These are phyloP conservation scores for Mormyrus lacerda DNA, from an alignment of 2,113 vertebrate genomes.

Conservation along the genomic window DNA sequence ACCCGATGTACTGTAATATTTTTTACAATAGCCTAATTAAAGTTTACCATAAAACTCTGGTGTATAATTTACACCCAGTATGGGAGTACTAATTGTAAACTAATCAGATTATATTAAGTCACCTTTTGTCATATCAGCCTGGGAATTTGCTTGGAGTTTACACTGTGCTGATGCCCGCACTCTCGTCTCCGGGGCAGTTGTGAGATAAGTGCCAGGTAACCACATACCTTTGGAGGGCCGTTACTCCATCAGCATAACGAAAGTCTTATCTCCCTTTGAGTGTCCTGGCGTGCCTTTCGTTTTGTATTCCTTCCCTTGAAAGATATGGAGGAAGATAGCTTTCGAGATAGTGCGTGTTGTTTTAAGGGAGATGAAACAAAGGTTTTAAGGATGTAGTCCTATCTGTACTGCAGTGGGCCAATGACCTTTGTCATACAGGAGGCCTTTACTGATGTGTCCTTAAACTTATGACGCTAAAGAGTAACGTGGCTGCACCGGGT, in stretches of 20 bases:
- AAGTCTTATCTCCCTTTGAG: not conserved
- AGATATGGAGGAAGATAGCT: not conserved
- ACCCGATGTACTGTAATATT: not conserved
- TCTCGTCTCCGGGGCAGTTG: not conserved
- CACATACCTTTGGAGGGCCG: not conserved
- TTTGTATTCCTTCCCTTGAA: not conserved
- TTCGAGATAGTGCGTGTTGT: not conserved
- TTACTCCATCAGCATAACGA: not conserved
- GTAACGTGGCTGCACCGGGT: not conserved
- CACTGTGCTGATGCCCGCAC: not conserved
- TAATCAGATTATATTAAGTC: not conserved
- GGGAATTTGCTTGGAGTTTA: not conserved
- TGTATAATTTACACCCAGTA: not conserved
- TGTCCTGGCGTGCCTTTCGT: not conserved
- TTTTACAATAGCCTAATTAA: not conserved
- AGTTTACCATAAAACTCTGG: not conserved
- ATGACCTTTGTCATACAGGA: not conserved
- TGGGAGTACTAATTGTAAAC: not conserved
- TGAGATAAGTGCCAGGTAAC: not conserved
- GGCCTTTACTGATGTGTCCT: not conserved
- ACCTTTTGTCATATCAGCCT: not conserved
- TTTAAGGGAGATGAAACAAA: not conserved
- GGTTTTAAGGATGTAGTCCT: not conserved
- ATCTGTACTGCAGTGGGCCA: not conserved
- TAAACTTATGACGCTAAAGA: not conserved